Evolutionary conservation across 2,888 invertebrate species (phyloP).

Genomic region (Galerucella pusilla): DNA sequence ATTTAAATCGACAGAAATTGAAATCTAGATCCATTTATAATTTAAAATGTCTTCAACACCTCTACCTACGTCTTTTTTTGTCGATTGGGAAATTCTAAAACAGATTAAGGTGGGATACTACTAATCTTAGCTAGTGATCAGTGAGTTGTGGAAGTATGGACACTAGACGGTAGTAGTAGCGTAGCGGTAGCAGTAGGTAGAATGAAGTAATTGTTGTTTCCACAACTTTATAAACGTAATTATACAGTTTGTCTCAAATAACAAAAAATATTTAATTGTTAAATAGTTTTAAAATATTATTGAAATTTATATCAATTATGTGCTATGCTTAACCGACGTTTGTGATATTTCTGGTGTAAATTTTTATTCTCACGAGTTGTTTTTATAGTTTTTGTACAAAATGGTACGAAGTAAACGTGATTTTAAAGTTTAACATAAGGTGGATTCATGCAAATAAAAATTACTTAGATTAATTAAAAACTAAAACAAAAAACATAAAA

Average conservation of each 20-base stretch:
- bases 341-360: too few species aligned
- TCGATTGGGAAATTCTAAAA: neutral
- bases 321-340: too few species aligned
- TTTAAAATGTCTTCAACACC: neutral
- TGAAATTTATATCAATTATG: too few species aligned
- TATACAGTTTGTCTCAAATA: neutral
- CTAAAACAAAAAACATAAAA: too few species aligned
- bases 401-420: too few species aligned
- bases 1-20: slow-evolving; percentile 22
- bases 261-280: neutral
- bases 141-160: neutral
- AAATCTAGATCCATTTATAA: neutral
- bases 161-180: neutral
- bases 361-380: too few species aligned
- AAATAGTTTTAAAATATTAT: too few species aligned
- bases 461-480: too few species aligned
- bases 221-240: neutral
- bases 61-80: neutral
- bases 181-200: neutral
- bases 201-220: neutral
- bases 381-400: too few species aligned
- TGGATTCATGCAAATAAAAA: too few species aligned
- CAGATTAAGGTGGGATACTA: neutral
- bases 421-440: too few species aligned
- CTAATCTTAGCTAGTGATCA: neutral